Conservation (phyloP, 2,888 invertebrate genomes). For the Scaptomyza polygonia region DNA sequence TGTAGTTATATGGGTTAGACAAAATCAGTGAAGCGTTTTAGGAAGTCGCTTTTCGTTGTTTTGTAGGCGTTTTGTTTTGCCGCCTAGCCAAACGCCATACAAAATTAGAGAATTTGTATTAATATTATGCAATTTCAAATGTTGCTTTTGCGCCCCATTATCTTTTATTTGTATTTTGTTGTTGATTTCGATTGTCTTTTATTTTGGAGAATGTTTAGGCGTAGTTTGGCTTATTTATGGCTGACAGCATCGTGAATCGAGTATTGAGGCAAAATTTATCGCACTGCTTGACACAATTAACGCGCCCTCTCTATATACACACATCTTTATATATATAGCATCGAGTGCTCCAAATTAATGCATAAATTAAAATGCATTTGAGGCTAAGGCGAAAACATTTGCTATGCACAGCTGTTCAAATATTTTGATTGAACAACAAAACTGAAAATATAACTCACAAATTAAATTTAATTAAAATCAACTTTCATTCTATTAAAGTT, state of each 20-base stretch:
- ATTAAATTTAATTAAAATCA: neutral
- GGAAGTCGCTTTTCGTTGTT: constrained; percentile 66
- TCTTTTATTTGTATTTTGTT: constrained; percentile 22
- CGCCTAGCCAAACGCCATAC: constrained; percentile 51
- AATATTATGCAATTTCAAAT: constrained; percentile 75
- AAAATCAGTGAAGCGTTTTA: constrained; percentile 75
- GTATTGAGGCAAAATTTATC: constrained; percentile 57
- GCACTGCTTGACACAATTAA: constrained; percentile 66
- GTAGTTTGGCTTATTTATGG: constrained; percentile 65
- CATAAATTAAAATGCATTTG: constrained; percentile 60
- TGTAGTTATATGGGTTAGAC: constrained; percentile 64
- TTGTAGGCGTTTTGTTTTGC: constrained; percentile 68
- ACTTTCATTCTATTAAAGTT: constrained; percentile 10
- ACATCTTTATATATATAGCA: no score
- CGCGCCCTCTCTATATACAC: neutral
- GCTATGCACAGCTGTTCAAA: constrained; percentile 53
- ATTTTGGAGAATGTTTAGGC: constrained; percentile 66
- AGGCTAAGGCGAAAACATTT: constrained; percentile 43
- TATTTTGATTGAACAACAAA: constrained; percentile 41
- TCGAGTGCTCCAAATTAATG: constrained; percentile 49
- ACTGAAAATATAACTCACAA: neutral
- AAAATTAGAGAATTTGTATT: constrained; percentile 75
- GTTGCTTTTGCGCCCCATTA: constrained; percentile 37
- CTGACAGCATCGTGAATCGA: constrained; percentile 51
- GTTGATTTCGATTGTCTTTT: constrained; percentile 23